phyloP scores from a whole-genome alignment of 1,140 invertebrate species.

The Campoletis sonorensis region DNA sequence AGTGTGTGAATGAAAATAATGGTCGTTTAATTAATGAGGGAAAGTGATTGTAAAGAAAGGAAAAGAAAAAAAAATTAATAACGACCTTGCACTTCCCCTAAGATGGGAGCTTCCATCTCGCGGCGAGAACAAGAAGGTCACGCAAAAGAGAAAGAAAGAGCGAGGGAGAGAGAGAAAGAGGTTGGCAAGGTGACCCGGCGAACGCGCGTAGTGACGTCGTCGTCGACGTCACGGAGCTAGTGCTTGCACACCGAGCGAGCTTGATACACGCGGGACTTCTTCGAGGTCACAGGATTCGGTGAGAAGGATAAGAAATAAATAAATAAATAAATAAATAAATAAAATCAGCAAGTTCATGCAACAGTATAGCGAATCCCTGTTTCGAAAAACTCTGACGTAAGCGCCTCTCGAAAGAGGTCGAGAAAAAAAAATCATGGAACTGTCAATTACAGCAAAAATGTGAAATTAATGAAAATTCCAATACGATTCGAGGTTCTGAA shows the following conservation, averaged over 20 bases:
- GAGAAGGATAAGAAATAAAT: not conserved
- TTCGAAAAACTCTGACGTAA: not conserved
- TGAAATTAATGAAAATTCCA: no score
- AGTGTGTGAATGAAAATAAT: no score
- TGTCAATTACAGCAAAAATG: no score
- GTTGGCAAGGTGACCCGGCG: slow-evolving; percentile 17
- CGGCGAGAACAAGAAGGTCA: slow-evolving; percentile 46
- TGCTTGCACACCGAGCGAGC: not conserved
- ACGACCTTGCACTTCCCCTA: slow-evolving; percentile 46
- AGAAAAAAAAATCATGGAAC: not conserved
- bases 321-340: not conserved
- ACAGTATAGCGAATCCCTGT: not conserved
- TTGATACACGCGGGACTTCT: not conserved
- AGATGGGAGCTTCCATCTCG: slow-evolving; percentile 54
- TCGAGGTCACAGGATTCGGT: slow-evolving; percentile 4
- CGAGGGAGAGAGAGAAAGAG: slow-evolving; percentile 3
- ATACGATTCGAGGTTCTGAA: no score
- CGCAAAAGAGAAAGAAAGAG: not conserved
- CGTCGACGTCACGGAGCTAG: not conserved
- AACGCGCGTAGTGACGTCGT: slow-evolving; percentile 18
- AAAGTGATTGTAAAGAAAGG: no score
- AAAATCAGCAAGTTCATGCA: not conserved
- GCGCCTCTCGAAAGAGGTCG: not conserved
- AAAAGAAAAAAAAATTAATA: slow-evolving; percentile 2
- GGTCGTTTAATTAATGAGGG: no score